These are phyloP conservation scores for Botia kubotai DNA, from an alignment of 2,797 vertebrate species.

Conservation along the genomic window DNA sequence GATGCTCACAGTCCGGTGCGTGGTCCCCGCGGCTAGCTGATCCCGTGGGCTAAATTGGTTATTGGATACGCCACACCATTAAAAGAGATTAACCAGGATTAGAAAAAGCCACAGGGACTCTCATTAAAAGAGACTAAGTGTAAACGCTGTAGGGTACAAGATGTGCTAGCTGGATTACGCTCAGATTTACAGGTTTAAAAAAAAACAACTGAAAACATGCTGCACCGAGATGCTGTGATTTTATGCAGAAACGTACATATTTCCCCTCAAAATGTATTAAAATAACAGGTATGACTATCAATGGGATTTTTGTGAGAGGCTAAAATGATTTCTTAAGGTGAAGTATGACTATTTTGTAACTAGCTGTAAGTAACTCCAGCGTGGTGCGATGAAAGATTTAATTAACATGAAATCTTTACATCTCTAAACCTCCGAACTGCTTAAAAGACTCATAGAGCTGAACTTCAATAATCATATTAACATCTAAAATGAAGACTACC, in stretches of 20 bases:
- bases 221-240: conserved; percentile 7
- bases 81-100: conserved; percentile 46
- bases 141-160: conserved; percentile 42
- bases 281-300: conserved; percentile 4
- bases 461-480: conserved; percentile 38
- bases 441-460: conserved; percentile 34
- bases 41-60: conserved; percentile 34
- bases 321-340: conserved; percentile 27
- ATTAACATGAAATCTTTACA: conserved; percentile 41
- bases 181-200: conserved; percentile 25
- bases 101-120: conserved; percentile 41
- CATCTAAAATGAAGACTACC: conserved; percentile 31
- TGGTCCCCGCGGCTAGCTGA: conserved; percentile 1
- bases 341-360: conserved; percentile 4
- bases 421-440: not conserved
- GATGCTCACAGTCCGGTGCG: conserved; percentile 9
- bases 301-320: conserved; percentile 4
- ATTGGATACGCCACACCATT: conserved; percentile 46
- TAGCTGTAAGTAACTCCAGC: conserved; percentile 5
- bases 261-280: not conserved
- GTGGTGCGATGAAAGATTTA: not conserved
- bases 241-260: conserved; percentile 17
- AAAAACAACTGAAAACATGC: conserved; percentile 27
- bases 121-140: conserved; percentile 50
- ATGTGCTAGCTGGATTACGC: conserved; percentile 43